phyloP scores from a whole-genome alignment of 2,888 invertebrate genomes.

The Pristionchus fissidentatus region DNA sequence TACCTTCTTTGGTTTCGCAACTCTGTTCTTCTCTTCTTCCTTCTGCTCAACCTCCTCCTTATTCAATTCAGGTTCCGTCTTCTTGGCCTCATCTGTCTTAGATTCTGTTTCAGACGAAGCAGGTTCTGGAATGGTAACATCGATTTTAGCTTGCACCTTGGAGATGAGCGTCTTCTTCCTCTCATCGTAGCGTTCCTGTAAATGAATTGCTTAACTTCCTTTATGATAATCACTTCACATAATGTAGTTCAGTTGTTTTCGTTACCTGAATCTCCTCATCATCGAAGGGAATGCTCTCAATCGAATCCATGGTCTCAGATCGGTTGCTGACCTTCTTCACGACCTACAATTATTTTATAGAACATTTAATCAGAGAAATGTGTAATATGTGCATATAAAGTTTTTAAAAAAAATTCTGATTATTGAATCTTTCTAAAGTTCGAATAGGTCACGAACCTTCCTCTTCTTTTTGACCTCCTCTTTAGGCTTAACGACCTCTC shows the following conservation, averaged over 20 bases:
- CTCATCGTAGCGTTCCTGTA: conserved; percentile 41
- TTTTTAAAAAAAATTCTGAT: background rate
- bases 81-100: background rate
- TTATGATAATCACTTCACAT: background rate
- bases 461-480: conserved; percentile 45
- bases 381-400: background rate
- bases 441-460: background rate
- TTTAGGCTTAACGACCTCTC: conserved; percentile 21
- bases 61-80: background rate
- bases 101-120: background rate
- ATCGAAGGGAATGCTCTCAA: conserved; percentile 46
- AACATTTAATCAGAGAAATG: background rate
- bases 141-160: conserved; percentile 32
- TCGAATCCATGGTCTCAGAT: conserved; percentile 47
- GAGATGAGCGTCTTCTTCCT: conserved; percentile 23
- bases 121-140: background rate
- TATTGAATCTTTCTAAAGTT: background rate
- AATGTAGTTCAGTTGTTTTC: background rate
- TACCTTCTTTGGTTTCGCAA: conserved; percentile 13
- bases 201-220: background rate
- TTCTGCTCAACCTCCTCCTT: conserved; percentile 6
- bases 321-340: conserved; percentile 45
- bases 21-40: background rate
- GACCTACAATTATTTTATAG: background rate
- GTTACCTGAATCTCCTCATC: conserved; percentile 29